Base-by-base conservation (phyloP, 2,113 vertebrate genomes). In the Urocitellus parryii region DNA sequence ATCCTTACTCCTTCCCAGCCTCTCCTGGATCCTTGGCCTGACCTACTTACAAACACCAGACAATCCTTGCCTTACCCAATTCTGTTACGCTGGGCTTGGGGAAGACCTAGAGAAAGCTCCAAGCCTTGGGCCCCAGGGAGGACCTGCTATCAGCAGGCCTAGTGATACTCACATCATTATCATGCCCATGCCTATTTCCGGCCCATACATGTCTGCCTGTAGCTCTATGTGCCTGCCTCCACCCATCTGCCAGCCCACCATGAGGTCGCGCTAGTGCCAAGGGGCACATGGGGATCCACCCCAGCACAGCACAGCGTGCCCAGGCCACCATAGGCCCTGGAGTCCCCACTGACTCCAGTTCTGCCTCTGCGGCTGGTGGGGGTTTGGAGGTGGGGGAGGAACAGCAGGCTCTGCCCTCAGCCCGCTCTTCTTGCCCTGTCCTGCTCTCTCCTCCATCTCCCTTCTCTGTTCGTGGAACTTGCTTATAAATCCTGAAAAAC, bases 401-500 rank as follows among this genome's bases (percentile, higher is more conserved):
- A 70, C 14, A 73, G 48, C 32, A 53, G 42, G 76, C 61, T 84
- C 4, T 24, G 45, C 24, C 24, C 74, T 1, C 0, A 72, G n/a
- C 9, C 63, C n/a, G 39, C 24, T 95, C 37, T 6, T 90, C 83
- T 77, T 72, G 18, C 39, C 27, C 94, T 88, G 45, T 72, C 88
- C 48, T 78, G 51, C 20, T 86, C 73, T 96, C 63, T 88, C 83
- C 80, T 95, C 94, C 92, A 96, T 94, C 83, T 97, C 72, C 65
- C 65, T 96, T 86, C 95, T 92, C 70, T 88, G 90, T 96, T 97
- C 90, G 22, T 97, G 98, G 97, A 98, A 97, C 97, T 97, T 97
- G 89, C 89, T 95, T 98, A 39, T 97, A 98, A 98, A 98, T 96
- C 95, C 93, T 97, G 81, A 96, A 98, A 98, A 96, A 90, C 92